Evolutionary conservation across 2,113 vertebrate species (phyloP).

Genomic region (Empidonax traillii): DNA sequence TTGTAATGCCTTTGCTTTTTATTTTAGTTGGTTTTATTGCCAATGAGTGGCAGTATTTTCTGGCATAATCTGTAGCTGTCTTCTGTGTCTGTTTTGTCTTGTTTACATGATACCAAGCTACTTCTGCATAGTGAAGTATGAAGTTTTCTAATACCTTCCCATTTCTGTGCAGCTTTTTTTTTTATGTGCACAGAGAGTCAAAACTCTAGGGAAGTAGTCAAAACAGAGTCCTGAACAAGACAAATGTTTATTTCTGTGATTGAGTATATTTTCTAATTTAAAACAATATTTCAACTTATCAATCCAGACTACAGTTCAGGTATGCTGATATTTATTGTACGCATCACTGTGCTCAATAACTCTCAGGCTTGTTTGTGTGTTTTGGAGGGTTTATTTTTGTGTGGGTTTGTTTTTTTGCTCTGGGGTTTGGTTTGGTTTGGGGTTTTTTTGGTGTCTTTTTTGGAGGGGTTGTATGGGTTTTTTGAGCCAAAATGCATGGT

Average conservation of each 20-base stretch:
- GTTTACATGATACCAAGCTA: not conserved
- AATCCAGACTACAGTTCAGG: not conserved
- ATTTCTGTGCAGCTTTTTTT: not conserved
- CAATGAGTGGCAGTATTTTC: not conserved
- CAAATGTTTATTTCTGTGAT: not conserved
- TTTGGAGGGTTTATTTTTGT: not conserved
- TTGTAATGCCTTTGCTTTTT: not conserved
- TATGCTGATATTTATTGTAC: not conserved
- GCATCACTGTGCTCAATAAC: not conserved
- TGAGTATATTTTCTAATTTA: not conserved
- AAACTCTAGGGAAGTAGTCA: not conserved
- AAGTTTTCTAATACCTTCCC: not conserved
- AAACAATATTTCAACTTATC: not conserved
- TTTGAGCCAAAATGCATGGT: not conserved
- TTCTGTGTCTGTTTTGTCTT: not conserved
- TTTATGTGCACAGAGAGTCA: not conserved
- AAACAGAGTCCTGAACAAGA: not conserved
- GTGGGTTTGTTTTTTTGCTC: too few relatives aligned
- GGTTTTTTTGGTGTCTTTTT: not conserved
- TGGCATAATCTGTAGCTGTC: not conserved
- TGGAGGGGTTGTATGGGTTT: accelerated
- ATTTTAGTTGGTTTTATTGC: not conserved
- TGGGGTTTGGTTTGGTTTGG: not conserved
- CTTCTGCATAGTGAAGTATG: not conserved
- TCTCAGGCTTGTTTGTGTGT: not conserved